Evolutionary conservation across 2,888 invertebrate genomes (phyloP), one percentile per base, ranked within the genome.

Genomic region (Mamestra brassicae): DNA sequence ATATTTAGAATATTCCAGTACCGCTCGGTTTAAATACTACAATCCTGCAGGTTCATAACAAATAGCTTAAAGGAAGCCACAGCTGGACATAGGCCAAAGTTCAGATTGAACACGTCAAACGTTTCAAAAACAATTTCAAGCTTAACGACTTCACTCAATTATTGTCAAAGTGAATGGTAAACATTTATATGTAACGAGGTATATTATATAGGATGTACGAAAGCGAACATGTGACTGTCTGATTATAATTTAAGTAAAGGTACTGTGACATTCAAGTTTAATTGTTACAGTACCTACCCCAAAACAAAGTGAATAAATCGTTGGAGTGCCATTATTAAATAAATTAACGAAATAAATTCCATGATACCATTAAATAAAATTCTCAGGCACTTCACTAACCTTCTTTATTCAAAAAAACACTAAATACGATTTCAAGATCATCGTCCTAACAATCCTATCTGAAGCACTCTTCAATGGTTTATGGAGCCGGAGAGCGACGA

Each of bases 151-250:
- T 80, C 15, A 4, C 26, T 36, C n/a, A 26, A 52, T 50, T 76
- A 36, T 17, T 58, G 34, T 50, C 57, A 67, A 67, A 63, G 67
- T 67, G 78, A 78, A 78, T 76, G 67, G 77, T 58, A 34, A n/a
- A 55, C 5, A 17, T 3, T 3, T 11, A 38, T 38, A 38, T 38
- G 8, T 7, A 42, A 78, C 10, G 36, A 42, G 52, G 34, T 45
- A 62, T 4, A 6, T n/a, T n/a, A 26, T 60, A 62, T 26, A 61
- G 42, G 11, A 11, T 4, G 36, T 4, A 5, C 17, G 17, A 4
- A 60, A 60, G 8, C 17, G 47, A 47, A 26, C 47, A 38, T 63
- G 17, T 3, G 10, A 36, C 4, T 45, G 38, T 1, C 11, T 52
- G 4, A 45, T 34, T 4, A 42, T n/a, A 34, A 34, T 58, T 45